A percentile compares a stretch with the other conserved stretches of the same genome.
Conservation (phyloP, 2,797 vertebrate species). For the Bradypus variegatus region DNA sequence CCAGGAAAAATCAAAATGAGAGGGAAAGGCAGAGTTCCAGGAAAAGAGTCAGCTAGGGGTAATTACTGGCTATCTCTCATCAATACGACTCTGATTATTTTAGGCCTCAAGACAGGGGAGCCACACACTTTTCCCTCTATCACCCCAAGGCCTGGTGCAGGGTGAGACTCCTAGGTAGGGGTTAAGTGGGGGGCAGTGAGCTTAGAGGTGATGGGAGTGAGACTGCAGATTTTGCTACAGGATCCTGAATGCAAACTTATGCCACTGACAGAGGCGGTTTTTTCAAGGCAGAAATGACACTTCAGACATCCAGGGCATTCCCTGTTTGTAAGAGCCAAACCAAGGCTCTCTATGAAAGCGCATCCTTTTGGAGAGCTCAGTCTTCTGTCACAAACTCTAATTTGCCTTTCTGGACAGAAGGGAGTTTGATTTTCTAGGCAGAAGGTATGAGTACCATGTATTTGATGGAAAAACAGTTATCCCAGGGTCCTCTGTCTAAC, state of each 20-base stretch:
- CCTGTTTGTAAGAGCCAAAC: neutral
- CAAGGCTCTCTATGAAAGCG: neutral
- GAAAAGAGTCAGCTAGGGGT: neutral
- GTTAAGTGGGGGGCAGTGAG: neutral
- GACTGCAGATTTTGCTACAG: neutral
- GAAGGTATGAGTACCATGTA: neutral
- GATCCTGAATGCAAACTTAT: neutral
- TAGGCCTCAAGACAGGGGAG: neutral
- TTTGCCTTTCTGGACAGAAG: neutral
- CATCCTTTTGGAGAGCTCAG: neutral
- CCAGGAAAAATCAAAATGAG: neutral
- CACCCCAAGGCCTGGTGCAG: neutral
- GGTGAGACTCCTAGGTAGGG: neutral
- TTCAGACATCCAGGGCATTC: neutral
- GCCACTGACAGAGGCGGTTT: neutral
- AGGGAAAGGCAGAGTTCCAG: neutral
- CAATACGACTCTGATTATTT: neutral
- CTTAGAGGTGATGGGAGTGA: neutral
- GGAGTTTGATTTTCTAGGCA: neutral
- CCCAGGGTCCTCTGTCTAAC: neutral
- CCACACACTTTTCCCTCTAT: neutral
- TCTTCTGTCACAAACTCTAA: neutral
- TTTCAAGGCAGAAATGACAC: slow-evolving; percentile 22
- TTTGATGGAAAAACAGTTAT: neutral
- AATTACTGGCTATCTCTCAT: neutral